A percentile compares a stretch with the other conserved stretches of the same genome.
Conservation (phyloP, 1,140 invertebrate genomes). For the Solenopsis invicta region DNA sequence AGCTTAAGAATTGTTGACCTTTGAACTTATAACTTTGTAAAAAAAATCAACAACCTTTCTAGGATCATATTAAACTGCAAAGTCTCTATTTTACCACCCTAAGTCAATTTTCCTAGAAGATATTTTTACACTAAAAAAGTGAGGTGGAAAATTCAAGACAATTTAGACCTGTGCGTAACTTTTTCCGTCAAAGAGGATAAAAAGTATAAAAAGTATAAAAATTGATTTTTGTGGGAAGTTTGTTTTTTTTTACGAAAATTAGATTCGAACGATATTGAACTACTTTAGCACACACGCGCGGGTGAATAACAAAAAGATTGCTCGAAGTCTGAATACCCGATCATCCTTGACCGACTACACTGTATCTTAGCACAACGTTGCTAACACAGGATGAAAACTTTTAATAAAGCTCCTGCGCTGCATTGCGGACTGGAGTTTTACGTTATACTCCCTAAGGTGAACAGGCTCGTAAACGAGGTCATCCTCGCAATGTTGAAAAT, state of each 20-base stretch:
- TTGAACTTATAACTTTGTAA: no score
- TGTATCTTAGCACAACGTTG: neutral
- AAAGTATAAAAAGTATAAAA: neutral
- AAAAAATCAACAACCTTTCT: no score
- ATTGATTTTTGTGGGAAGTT: neutral
- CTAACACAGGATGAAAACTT: constrained; percentile 36
- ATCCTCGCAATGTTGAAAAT: constrained; percentile 51
- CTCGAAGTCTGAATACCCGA: neutral
- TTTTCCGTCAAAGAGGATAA: no score
- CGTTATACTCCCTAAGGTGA: constrained; percentile 53
- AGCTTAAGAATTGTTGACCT: no score
- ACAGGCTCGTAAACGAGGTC: constrained; percentile 45
- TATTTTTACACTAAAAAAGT: no score
- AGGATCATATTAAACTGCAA: no score
- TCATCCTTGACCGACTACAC: constrained; percentile 34
- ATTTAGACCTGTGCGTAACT: no score
- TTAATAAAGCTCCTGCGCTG: constrained; percentile 46
- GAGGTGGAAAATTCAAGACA: no score
- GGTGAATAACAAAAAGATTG: neutral
- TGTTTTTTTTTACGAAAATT: constrained; percentile 4
- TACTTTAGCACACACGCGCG: neutral
- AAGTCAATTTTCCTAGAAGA: no score
- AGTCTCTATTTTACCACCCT: no score
- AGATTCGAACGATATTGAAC: neutral
- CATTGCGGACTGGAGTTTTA: constrained; percentile 52